These are phyloP conservation scores for Xanthia icteritia DNA, from an alignment of 2,888 invertebrate genomes.

Conservation along the genomic window DNA sequence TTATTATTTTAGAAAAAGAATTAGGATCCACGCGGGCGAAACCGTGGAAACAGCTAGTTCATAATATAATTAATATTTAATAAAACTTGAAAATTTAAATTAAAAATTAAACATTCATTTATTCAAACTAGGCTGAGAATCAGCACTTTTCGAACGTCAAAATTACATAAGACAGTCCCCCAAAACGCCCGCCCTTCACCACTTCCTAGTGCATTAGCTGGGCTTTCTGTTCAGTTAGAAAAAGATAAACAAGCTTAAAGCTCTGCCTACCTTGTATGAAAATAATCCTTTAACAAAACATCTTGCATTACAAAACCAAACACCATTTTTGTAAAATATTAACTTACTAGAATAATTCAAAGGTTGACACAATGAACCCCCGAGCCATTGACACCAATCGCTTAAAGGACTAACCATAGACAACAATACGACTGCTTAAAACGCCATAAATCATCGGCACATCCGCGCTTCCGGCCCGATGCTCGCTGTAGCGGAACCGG, in stretches of 20 bases:
- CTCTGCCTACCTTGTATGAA: background rate
- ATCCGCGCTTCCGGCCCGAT: slow-evolving; percentile 64
- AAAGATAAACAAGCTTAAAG: background rate
- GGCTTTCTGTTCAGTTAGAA: too few species aligned
- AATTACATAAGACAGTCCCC: too few species aligned
- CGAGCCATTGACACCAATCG: slow-evolving; percentile 48
- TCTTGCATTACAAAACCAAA: background rate
- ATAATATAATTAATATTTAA: too few species aligned
- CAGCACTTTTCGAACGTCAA: too few species aligned
- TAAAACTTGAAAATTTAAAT: background rate
- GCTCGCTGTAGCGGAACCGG: slow-evolving; percentile 75
- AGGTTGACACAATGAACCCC: slow-evolving; percentile 17
- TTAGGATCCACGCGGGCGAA: too few species aligned
- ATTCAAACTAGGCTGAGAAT: too few species aligned
- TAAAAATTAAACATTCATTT: too few species aligned
- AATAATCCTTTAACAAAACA: slow-evolving; percentile 2
- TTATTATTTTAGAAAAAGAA: too few species aligned
- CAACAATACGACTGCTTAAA: slow-evolving; percentile 66
- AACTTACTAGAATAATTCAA: slow-evolving; percentile 17
- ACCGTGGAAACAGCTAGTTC: too few species aligned
- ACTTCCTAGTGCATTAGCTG: too few species aligned
- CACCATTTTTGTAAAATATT: background rate
- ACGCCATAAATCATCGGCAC: slow-evolving; percentile 68
- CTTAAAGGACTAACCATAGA: slow-evolving; percentile 53
- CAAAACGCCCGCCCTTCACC: too few species aligned